Percentiles rank a stretch among this genome's conserved stretches.
These are phyloP conservation scores for Lampris megalopsis DNA, from an alignment of 2,113 vertebrate genomes.

Conservation along the genomic window DNA sequence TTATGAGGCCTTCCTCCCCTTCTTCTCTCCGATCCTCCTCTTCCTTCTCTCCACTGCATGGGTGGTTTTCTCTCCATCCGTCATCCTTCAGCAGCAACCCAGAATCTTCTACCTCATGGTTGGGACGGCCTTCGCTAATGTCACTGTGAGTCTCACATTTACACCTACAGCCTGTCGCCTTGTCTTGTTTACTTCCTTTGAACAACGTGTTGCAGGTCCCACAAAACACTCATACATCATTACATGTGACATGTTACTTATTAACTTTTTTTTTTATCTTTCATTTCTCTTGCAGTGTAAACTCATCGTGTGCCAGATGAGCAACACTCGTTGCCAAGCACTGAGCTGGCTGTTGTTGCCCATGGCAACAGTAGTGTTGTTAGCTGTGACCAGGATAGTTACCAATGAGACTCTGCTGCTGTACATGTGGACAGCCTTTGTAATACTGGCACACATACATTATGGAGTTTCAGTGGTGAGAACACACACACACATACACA, in stretches of 20 bases:
- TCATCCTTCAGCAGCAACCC: slow-evolving; percentile 90
- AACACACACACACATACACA: slow-evolving; percentile 22
- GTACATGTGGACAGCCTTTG: slow-evolving; percentile 81
- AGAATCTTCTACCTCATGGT: slow-evolving; percentile 96
- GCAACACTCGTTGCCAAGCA: slow-evolving; percentile 92
- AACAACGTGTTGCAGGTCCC: background rate
- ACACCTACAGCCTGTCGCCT: background rate
- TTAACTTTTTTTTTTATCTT: background rate
- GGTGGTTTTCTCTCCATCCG: slow-evolving; percentile 87
- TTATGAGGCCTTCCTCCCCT: slow-evolving; percentile 92
- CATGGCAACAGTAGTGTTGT: slow-evolving; percentile 80
- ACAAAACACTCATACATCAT: background rate
- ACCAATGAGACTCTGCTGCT: slow-evolving; percentile 84
- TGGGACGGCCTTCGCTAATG: slow-evolving; percentile 95
- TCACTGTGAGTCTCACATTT: slow-evolving; percentile 86
- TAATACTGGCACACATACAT: slow-evolving; percentile 92
- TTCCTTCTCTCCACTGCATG: slow-evolving; percentile 90
- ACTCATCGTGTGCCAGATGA: slow-evolving; percentile 99
- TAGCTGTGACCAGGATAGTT: slow-evolving; percentile 75
- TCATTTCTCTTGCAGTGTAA: slow-evolving; percentile 85
- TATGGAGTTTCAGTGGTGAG: slow-evolving; percentile 96
- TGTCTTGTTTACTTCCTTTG: background rate
- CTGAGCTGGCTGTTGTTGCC: slow-evolving; percentile 93
- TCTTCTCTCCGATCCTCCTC: slow-evolving; percentile 92
- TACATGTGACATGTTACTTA: background rate